Conservation (phyloP, 2,113 vertebrate species). For the Drymodes brunneopygia region DNA sequence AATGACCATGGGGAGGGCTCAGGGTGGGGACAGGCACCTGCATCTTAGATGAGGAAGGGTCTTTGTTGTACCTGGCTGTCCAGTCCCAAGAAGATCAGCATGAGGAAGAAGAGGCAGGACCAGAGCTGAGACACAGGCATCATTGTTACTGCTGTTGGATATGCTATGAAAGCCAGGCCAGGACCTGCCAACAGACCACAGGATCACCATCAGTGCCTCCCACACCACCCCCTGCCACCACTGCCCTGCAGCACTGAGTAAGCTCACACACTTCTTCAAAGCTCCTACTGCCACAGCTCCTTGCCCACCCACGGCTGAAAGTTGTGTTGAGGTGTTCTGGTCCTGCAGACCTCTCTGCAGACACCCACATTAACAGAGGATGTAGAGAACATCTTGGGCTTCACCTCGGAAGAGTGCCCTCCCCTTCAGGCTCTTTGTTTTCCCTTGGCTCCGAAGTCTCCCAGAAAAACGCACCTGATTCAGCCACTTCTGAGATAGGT, state of each 20-base stretch:
- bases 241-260: background rate
- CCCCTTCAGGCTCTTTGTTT: background rate
- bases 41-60: accelerated
- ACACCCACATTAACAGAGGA: background rate
- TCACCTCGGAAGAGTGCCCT: background rate
- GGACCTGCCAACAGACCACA: slow-evolving; percentile 74
- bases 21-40: background rate
- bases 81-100: slow-evolving; percentile 88
- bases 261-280: background rate
- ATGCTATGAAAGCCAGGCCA: slow-evolving; percentile 83
- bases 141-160: slow-evolving; percentile 83
- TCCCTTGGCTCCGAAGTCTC: background rate
- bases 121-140: slow-evolving; percentile 86
- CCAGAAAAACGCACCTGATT: slow-evolving; percentile 62
- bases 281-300: background rate
- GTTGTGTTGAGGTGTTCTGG: background rate
- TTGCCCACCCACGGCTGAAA: background rate
- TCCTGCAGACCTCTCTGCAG: background rate
- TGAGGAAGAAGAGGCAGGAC: slow-evolving; percentile 92
- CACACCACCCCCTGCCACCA: background rate
- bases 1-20: background rate
- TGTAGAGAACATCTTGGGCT: background rate
- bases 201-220: background rate
- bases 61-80: slow-evolving; percentile 81
- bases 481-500: slow-evolving; percentile 65